These are phyloP conservation scores for Eupithecia abbreviata DNA, from an alignment of 2,888 invertebrate species.

Conservation along the genomic window DNA sequence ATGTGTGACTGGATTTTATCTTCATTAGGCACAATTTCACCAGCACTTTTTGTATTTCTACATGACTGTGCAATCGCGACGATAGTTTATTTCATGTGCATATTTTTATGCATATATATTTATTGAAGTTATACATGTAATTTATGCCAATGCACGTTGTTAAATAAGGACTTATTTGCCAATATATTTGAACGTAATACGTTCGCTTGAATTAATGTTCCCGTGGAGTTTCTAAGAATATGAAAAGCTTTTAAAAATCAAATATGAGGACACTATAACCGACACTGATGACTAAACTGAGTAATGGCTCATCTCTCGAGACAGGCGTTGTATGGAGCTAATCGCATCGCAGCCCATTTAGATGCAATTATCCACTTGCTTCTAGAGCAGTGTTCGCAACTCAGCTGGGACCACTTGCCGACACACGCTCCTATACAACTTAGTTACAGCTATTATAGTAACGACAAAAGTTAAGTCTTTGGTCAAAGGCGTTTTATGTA, in stretches of 20 bases:
- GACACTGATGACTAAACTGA: constrained; percentile 32
- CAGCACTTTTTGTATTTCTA: background rate
- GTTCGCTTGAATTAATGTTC: too few relatives aligned
- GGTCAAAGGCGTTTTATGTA: background rate
- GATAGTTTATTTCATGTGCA: too few relatives aligned
- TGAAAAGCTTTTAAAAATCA: background rate
- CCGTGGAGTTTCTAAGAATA: background rate
- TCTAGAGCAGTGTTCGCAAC: constrained; percentile 37
- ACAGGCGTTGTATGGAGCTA: constrained; percentile 51
- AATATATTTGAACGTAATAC: background rate
- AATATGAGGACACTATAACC: background rate
- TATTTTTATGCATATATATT: too few relatives aligned
- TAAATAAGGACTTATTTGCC: background rate
- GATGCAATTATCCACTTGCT: constrained; percentile 41
- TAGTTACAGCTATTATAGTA: background rate
- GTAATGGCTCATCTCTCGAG: constrained; percentile 41
- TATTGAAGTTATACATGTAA: too few relatives aligned
- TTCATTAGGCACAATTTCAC: background rate
- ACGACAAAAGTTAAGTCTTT: background rate
- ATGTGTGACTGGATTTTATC: background rate
- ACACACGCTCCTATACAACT: constrained; percentile 25
- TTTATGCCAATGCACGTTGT: too few relatives aligned
- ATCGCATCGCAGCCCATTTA: constrained; percentile 49
- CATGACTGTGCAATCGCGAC: background rate
- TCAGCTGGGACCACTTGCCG: constrained; percentile 47